Conservation (phyloP, 1,140 invertebrate genomes). For the Drosophila albomicans region DNA sequence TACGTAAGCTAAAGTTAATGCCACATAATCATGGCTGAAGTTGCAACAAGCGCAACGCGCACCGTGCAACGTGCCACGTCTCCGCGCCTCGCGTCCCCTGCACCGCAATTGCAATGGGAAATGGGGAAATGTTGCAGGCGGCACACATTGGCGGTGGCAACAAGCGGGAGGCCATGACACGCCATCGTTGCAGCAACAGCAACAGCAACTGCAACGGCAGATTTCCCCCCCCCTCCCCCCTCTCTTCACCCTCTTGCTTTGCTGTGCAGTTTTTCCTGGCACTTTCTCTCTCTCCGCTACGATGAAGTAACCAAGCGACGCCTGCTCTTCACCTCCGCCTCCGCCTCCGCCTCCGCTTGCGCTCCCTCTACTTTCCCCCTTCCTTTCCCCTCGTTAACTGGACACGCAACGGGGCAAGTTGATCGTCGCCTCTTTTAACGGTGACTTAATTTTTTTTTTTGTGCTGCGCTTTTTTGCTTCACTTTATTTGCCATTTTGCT, state of each 20-base stretch:
- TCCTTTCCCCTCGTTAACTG: conserved; percentile 3
- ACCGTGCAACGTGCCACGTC: neutral
- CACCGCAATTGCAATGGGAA: conserved; percentile 65
- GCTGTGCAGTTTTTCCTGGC: conserved; percentile 67
- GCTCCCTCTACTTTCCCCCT: neutral
- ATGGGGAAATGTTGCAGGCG: conserved; percentile 70
- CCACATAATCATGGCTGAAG: conserved; percentile 83
- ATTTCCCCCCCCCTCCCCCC: neutral
- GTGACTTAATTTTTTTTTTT: conserved; percentile 65
- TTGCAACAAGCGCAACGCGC: conserved; percentile 61
- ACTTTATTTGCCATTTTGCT: conserved; percentile 43
- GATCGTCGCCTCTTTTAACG: conserved; percentile 55
- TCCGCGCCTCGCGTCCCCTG: neutral
- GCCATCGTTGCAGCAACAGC: conserved; percentile 53
- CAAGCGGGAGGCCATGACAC: conserved; percentile 50
- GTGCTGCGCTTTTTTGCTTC: conserved; percentile 20
- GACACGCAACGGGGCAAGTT: conserved; percentile 46
- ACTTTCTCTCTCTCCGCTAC: conserved; percentile 71
- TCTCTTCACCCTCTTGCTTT: no score
- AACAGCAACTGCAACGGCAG: conserved; percentile 29
- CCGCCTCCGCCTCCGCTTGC: neutral
- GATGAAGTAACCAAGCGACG: conserved; percentile 72
- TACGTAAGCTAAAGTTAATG: conserved; percentile 82
- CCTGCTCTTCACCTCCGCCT: conserved; percentile 15
- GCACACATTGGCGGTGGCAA: neutral